A percentile compares a stretch with the other conserved stretches of the same genome.
Conservation (phyloP, 2,888 invertebrate species). For the Pimpla rufipes region DNA sequence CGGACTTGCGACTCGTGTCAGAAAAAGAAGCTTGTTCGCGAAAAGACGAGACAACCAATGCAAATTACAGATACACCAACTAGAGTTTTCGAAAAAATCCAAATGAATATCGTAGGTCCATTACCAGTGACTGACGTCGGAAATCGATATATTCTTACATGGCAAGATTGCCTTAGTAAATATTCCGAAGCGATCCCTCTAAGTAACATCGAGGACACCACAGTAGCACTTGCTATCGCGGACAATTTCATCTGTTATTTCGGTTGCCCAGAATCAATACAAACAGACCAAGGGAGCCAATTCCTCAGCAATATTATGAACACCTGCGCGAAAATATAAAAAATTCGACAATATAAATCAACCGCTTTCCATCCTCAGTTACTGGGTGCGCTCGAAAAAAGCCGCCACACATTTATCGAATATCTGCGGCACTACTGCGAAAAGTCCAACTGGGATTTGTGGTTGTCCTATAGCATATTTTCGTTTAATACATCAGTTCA, state of each 20-base stretch:
- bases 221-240: too few species aligned
- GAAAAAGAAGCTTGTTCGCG: too few species aligned
- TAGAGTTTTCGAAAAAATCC: neutral
- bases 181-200: constrained; percentile 53
- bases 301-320: constrained; percentile 5
- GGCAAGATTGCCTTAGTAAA: constrained; percentile 56
- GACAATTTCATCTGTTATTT: too few species aligned
- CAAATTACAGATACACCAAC: constrained; percentile 54
- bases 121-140: constrained; percentile 55
- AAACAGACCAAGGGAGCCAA: neutral
- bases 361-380: constrained; percentile 4
- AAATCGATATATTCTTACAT: constrained; percentile 59
- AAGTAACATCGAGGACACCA: too few species aligned
- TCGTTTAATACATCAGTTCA: neutral
- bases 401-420: neutral
- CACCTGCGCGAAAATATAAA: neutral
- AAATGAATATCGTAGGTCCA: constrained; percentile 54
- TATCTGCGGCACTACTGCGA: neutral
- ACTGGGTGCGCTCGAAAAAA: neutral
- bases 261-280: too few species aligned
- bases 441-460: neutral
- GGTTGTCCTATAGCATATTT: neutral
- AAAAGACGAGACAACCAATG: neutral
- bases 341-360: neutral
- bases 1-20: constrained; percentile 64